Conservation (phyloP, 2,797 vertebrate species). For the Gymnopithys bicolor region DNA sequence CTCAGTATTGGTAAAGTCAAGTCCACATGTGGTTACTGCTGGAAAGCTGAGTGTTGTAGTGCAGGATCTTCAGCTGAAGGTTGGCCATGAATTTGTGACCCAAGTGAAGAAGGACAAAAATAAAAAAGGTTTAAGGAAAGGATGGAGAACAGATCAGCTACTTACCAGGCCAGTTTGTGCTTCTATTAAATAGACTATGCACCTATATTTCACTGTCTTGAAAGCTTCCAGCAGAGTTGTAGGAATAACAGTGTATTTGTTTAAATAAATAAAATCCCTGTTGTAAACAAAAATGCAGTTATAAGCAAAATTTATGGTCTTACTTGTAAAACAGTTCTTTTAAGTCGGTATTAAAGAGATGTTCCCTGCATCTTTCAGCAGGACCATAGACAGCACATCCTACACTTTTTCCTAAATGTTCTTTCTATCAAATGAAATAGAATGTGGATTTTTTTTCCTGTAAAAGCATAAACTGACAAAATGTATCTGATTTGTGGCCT, state of each 20-base stretch:
- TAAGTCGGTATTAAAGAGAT: background rate
- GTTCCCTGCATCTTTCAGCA: background rate
- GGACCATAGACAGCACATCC: background rate
- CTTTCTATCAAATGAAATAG: background rate
- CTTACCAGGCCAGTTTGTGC: background rate
- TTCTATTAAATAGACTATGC: background rate
- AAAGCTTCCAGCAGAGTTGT: conserved; percentile 7
- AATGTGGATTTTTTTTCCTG: accelerated
- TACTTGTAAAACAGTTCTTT: background rate
- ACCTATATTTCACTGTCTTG: background rate
- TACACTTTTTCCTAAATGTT: background rate
- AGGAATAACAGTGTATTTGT: background rate
- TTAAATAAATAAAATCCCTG: background rate
- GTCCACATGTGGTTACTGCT: background rate
- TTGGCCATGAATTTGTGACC: background rate
- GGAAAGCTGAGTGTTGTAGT: background rate
- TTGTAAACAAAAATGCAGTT: background rate
- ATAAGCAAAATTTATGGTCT: background rate
- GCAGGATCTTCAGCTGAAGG: background rate
- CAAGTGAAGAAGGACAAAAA: background rate
- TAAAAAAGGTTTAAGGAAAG: background rate
- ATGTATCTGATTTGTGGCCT: background rate
- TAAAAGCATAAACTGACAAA: background rate
- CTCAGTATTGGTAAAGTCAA: accelerated
- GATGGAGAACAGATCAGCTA: background rate